Evolutionary conservation across 2,888 invertebrate genomes (phyloP).

Genomic region (Coleophora flavipennella): DNA sequence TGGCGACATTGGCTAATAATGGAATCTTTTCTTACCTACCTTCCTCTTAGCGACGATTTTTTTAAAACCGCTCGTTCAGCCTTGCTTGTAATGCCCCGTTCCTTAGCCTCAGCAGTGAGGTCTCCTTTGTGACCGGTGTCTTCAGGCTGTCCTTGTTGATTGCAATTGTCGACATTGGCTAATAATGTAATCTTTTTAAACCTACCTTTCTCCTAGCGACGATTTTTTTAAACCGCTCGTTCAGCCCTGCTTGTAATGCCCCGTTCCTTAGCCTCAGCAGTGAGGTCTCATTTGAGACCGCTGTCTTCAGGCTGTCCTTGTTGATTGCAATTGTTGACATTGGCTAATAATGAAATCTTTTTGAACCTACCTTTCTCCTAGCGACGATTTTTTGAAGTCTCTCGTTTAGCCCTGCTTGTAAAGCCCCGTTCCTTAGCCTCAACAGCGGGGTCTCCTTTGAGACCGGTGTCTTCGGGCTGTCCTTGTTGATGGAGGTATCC

Average conservation of each 20-base stretch:
- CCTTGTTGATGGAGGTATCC: conserved; percentile 39
- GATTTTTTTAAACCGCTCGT: no score
- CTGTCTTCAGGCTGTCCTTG: conserved; percentile 30
- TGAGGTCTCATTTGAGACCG: conserved; percentile 45
- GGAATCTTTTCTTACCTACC: no score
- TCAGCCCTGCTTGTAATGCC: conserved; percentile 76
- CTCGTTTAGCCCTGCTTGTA: conserved; percentile 76
- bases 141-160: conserved; percentile 32
- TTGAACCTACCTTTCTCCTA: conserved; percentile 50
- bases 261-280: conserved; percentile 77
- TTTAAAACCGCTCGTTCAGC: no score
- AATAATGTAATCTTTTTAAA: no score
- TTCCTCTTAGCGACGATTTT: no score
- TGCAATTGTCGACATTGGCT: no score
- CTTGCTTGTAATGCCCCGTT: conserved; percentile 80
- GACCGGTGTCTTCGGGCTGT: conserved; percentile 22
- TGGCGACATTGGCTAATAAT: no score
- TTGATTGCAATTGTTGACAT: no score
- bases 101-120: conserved; percentile 70
- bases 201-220: no score
- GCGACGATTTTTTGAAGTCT: conserved; percentile 69
- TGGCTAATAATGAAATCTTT: no score
- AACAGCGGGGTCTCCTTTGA: conserved; percentile 62
- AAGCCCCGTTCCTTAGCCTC: conserved; percentile 77
- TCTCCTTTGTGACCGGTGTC: conserved; percentile 33